phyloP scores from a whole-genome alignment of 2,113 vertebrate genomes.

The Tragelaphus imberbis region DNA sequence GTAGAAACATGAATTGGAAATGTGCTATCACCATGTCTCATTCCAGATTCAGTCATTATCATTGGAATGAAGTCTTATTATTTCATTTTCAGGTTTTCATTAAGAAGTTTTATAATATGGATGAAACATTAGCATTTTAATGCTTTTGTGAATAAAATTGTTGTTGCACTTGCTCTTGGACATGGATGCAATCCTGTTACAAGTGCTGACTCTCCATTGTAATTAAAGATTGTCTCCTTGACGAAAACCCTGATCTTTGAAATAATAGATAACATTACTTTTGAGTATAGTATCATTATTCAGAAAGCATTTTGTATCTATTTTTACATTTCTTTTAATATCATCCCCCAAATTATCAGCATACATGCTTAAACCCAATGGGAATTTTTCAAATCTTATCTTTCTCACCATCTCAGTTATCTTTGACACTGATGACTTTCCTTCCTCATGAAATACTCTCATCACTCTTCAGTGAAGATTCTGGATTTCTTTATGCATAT shows the following conservation, averaged over 20 bases:
- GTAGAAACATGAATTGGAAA: slow-evolving; percentile 64
- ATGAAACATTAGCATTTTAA: slow-evolving; percentile 72
- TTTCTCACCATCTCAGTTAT: not conserved
- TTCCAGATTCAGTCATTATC: slow-evolving; percentile 44
- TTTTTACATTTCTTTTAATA: not conserved
- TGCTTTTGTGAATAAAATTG: slow-evolving; percentile 55
- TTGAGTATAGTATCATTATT: not conserved
- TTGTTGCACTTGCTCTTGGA: slow-evolving; percentile 59
- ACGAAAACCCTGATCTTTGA: slow-evolving; percentile 41
- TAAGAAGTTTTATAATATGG: slow-evolving; percentile 58
- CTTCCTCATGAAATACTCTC: not conserved
- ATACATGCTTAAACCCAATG: not conserved
- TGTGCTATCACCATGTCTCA: not conserved
- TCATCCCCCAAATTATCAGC: not conserved
- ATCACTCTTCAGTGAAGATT: not conserved
- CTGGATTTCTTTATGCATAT: not conserved
- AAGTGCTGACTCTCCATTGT: slow-evolving; percentile 36
- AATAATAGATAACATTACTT: not conserved
- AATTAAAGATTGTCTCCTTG: slow-evolving; percentile 55
- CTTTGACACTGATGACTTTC: not conserved
- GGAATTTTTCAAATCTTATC: not conserved
- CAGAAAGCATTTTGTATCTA: not conserved
- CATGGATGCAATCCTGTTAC: slow-evolving; percentile 32
- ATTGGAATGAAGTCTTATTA: slow-evolving; percentile 47
- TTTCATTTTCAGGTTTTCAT: slow-evolving; percentile 63